Conservation (phyloP, 1,140 invertebrate genomes). For the Pararge aegeria region DNA sequence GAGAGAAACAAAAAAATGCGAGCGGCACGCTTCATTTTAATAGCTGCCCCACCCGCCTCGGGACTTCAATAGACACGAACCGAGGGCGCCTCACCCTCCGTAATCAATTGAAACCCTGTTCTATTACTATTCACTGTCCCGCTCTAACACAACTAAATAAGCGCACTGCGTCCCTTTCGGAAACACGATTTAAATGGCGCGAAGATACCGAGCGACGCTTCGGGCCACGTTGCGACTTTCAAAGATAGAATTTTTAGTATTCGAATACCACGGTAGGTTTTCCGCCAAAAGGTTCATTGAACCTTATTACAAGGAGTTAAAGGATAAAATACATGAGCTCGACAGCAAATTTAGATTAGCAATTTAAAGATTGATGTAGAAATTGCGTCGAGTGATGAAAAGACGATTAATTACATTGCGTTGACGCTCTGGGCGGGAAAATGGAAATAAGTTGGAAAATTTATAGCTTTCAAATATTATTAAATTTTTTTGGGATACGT, state of each 20-base stretch:
- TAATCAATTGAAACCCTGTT: constrained; percentile 65
- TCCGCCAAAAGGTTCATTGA: background rate
- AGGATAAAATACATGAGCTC: constrained; percentile 29
- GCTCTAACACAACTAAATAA: constrained; percentile 26
- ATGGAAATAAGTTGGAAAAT: constrained; percentile 42
- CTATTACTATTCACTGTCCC: constrained; percentile 45
- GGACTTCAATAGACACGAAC: constrained; percentile 48
- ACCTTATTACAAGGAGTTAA: constrained; percentile 12
- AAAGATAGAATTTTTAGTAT: constrained; percentile 58
- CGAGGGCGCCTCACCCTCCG: constrained; percentile 63
- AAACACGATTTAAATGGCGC: constrained; percentile 45
- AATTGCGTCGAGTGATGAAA: constrained; percentile 56
- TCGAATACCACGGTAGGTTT: constrained; percentile 26
- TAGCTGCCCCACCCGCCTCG: constrained; percentile 57
- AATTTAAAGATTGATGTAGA: constrained; percentile 55
- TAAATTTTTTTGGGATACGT: background rate
- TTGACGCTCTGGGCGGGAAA: constrained; percentile 61
- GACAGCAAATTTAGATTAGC: constrained; percentile 21
- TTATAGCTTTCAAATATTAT: constrained; percentile 33
- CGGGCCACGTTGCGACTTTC: constrained; percentile 48
- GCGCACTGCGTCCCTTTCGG: constrained; percentile 39
- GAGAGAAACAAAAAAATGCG: constrained; percentile 73
- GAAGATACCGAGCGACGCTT: constrained; percentile 45
- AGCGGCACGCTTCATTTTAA: constrained; percentile 47
- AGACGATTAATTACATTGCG: constrained; percentile 54